Evolutionary conservation across 2,797 vertebrate genomes (phyloP).

Genomic region (Zonotrichia albicollis): DNA sequence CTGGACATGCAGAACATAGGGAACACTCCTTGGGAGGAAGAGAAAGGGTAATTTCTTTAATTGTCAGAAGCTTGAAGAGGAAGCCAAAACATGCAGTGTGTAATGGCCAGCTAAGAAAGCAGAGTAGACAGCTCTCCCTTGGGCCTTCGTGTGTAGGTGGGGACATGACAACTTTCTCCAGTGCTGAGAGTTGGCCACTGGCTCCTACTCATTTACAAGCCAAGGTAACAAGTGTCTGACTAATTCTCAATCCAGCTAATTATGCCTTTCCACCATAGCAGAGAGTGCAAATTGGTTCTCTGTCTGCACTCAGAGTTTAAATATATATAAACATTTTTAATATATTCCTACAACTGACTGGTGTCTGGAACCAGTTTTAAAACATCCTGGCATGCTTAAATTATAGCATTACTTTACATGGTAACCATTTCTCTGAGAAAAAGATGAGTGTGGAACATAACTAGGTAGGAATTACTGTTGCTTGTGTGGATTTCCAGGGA

Average conservation of each 20-base stretch:
- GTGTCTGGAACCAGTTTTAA: not conserved
- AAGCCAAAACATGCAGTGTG: not conserved
- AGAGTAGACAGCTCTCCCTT: not conserved
- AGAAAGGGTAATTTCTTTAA: not conserved
- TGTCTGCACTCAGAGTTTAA: not conserved
- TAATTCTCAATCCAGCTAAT: not conserved
- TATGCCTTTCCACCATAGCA: not conserved
- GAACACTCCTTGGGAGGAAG: not conserved
- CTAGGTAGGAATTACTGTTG: constrained; percentile 17
- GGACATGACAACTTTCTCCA: not conserved
- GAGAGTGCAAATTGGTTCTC: not conserved
- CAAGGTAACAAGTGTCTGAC: not conserved
- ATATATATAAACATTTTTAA: constrained; percentile 2
- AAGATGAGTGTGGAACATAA: not conserved
- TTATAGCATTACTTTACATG: not conserved
- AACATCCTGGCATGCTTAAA: not conserved
- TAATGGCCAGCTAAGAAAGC: not conserved
- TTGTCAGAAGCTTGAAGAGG: not conserved
- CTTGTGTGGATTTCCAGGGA: constrained; percentile 11
- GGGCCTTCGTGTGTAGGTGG: accelerated
- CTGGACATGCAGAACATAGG: not conserved
- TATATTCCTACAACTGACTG: not conserved
- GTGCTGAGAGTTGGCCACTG: not conserved
- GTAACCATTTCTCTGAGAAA: constrained; percentile 13
- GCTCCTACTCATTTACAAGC: not conserved